phyloP scores from a whole-genome alignment of 2,888 invertebrate species.

The Phengaris arion region DNA sequence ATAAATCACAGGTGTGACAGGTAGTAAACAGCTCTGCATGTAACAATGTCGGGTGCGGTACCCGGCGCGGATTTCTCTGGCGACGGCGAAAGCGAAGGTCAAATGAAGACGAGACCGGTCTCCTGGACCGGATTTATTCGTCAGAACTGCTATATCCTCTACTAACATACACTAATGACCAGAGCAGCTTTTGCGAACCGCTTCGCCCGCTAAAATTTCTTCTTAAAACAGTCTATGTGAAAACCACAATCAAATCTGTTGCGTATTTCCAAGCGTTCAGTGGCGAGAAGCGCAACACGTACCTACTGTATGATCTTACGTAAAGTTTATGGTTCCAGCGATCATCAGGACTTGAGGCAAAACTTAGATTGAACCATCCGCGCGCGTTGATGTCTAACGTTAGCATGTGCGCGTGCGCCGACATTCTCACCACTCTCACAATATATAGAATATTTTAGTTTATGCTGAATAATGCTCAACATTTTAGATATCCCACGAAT shows the following conservation, averaged over 20 bases:
- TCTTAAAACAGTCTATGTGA: too few relatives aligned
- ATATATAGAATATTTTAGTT: neutral
- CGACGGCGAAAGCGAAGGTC: constrained; percentile 57
- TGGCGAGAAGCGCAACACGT: too few relatives aligned
- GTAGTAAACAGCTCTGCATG: too few relatives aligned
- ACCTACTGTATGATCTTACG: too few relatives aligned
- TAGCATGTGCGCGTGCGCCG: neutral
- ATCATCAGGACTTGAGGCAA: neutral
- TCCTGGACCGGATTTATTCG: constrained; percentile 38
- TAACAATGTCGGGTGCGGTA: too few relatives aligned
- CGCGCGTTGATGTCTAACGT: neutral
- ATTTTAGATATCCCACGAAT: neutral
- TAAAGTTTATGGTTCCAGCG: too few relatives aligned
- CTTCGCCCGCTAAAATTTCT: neutral
- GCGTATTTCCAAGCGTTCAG: too few relatives aligned
- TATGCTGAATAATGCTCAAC: neutral
- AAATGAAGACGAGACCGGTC: constrained; percentile 45
- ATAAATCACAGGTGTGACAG: too few relatives aligned
- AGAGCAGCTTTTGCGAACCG: neutral
- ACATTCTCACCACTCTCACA: neutral
- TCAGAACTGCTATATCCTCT: neutral
- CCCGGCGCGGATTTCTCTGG: constrained; percentile 34
- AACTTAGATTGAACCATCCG: neutral
- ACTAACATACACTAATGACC: neutral
- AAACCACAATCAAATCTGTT: too few relatives aligned